Base-by-base conservation (phyloP, 1,140 invertebrate species). In the Caerostris extrusa region DNA sequence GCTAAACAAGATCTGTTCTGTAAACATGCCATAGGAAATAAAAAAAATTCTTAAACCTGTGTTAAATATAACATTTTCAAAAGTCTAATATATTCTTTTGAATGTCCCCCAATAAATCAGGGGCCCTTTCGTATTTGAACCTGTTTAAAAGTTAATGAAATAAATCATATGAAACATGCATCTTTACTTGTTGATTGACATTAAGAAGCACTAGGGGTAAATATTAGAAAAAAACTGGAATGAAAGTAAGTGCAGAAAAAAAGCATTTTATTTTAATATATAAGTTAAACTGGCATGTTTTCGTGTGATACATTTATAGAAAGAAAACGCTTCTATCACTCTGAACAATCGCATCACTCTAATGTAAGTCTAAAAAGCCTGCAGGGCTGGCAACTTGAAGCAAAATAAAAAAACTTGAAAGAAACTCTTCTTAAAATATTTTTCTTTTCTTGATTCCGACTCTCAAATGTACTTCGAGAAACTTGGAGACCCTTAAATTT, bases 401-500 rank as follows among this genome's bases (percentile, higher is more conserved):
- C 5, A 56, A 61, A 61, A 87, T 17, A 57, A 10, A n/a, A 5
- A 53, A 14, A 14, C 53, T 19, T 19, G 56, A 87, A 34, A 87
- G 60, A 87, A 87, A 61, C 19, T 34, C 7, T 34, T 58, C 34
- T 87, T 87, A 60, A 60, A n/a, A 12, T 89, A 89, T 55, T 89
- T n/a, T n/a, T 89, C 55, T 89, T 57, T 69, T 67, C 0, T 8
- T 53, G 60, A 88, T 53, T 67, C 58, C 67, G 86, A 67, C 60
- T 88, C 53, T 88, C 86, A 64, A 12, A 88, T n/a, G 50, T 19
- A 60, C 14, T 89, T 57, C 8, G 50, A 50, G n/a, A 60, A 64
- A 64, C 85, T n/a, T 34, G n/a, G 19, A 60, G 56, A n/a, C 19
- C 87, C n/a, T 56, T 69, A 89, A 67, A 89, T 89, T 89, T 56